These are phyloP conservation scores for Dynastes grantii DNA, from an alignment of 2,888 invertebrate genomes.

Conservation along the genomic window DNA sequence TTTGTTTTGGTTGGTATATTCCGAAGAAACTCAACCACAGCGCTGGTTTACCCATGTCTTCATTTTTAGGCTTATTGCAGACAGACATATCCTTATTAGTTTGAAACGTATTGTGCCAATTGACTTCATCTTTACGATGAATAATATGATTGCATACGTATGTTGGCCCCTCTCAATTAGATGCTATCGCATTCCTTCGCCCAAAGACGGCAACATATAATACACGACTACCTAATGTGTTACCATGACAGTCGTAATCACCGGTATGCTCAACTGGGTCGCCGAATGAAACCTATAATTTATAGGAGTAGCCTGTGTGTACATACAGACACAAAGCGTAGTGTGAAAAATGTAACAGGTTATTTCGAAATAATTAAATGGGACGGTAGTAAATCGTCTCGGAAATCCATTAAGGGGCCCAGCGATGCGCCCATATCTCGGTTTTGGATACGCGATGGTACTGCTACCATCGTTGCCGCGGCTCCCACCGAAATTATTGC, in stretches of 20 bases:
- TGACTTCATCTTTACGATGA: no score
- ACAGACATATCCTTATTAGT: no score
- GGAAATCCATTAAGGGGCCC: slow-evolving; percentile 32
- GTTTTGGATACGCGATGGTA: not conserved
- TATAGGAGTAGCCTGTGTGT: not conserved
- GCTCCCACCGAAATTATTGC: slow-evolving; percentile 22
- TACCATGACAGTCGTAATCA: slow-evolving; percentile 29
- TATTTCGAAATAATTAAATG: slow-evolving; percentile 52
- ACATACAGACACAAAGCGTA: not conserved
- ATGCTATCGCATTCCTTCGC: not conserved
- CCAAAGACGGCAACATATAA: slow-evolving; percentile 13
- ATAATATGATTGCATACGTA: no score
- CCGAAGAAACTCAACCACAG: no score
- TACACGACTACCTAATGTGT: slow-evolving; percentile 21
- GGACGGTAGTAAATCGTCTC: slow-evolving; percentile 45
- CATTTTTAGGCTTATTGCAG: no score
- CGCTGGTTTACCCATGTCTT: no score
- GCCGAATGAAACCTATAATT: slow-evolving; percentile 35
- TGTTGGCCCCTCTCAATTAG: not conserved
- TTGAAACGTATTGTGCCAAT: no score
- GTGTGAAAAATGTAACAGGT: slow-evolving; percentile 51
- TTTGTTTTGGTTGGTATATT: no score
- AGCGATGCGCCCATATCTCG: slow-evolving; percentile 23
- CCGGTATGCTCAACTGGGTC: slow-evolving; percentile 6
- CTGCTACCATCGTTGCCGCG: not conserved